phyloP scores from a whole-genome alignment of 2,888 invertebrate species.

The Caenorhabditis uteleia region DNA sequence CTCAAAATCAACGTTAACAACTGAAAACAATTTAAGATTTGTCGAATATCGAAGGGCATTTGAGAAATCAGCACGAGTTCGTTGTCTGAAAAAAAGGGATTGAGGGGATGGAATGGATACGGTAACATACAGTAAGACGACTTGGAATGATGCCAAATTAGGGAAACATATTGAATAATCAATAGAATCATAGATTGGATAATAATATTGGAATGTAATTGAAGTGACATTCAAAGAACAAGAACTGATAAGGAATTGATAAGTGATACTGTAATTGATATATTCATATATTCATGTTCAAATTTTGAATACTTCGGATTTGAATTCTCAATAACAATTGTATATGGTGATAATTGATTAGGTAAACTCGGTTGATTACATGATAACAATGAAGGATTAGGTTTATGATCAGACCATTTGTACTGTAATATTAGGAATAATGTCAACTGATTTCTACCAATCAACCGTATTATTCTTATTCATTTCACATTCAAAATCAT shows the following conservation, averaged over 20 bases:
- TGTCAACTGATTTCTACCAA: background rate
- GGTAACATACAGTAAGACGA: conserved; percentile 15
- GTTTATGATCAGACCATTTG: conserved; percentile 24
- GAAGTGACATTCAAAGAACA: background rate
- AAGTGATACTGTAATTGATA: conserved; percentile 8
- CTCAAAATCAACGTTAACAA: conserved; percentile 53
- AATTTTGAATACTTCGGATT: conserved; percentile 10
- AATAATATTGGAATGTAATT: conserved; percentile 32
- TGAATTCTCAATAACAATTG: conserved; percentile 27
- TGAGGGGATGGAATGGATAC: background rate
- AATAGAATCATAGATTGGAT: conserved; percentile 9
- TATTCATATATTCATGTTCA: background rate
- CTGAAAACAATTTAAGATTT: conserved; percentile 32
- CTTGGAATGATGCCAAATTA: conserved; percentile 24
- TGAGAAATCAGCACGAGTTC: conserved; percentile 19
- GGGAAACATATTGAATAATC: conserved; percentile 25
- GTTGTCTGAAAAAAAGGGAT: background rate
- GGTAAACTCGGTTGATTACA: conserved; percentile 24
- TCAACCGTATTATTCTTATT: background rate
- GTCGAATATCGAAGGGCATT: conserved; percentile 8
- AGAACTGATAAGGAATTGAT: background rate
- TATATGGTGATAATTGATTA: conserved; percentile 13
- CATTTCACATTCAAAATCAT: conserved; percentile 21
- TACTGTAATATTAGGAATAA: too few relatives aligned
- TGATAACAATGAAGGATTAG: conserved; percentile 7